These are phyloP conservation scores for Cebus imitator DNA, from an alignment of 2,113 vertebrate species.

Conservation along the genomic window DNA sequence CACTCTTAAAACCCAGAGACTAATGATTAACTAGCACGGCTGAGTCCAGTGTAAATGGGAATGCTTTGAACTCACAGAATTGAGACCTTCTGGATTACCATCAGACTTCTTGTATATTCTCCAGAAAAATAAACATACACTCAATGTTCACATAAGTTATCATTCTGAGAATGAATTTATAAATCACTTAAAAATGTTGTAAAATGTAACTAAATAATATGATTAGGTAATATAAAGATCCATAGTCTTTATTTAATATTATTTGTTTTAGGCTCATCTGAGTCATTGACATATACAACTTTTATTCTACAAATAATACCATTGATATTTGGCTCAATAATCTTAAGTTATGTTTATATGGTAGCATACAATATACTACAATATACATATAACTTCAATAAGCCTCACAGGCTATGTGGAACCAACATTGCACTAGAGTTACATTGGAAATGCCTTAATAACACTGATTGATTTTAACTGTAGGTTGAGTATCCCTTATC, in stretches of 20 bases:
- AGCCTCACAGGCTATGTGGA: not conserved
- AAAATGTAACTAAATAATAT: not conserved
- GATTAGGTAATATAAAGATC: not conserved
- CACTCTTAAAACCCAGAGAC: not conserved
- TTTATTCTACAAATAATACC: not conserved
- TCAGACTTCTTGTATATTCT: not conserved
- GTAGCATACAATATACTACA: not conserved
- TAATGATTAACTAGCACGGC: not conserved
- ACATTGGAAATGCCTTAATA: not conserved
- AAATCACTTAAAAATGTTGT: not conserved
- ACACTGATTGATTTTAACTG: constrained; percentile 47
- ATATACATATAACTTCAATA: not conserved
- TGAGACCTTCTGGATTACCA: not conserved
- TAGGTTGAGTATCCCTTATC: not conserved
- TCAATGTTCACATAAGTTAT: not conserved
- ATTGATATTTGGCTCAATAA: not conserved
- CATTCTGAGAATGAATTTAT: not conserved
- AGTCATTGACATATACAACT: not conserved
- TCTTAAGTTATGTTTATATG: not conserved
- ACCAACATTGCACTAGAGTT: not conserved
- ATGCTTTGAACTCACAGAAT: not conserved
- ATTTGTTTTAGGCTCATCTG: not conserved
- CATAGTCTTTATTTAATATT: not conserved
- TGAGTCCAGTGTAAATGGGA: not conserved
- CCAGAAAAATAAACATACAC: not conserved